Percentiles rank a stretch among this genome's conserved stretches.
Conservation (phyloP, 1,140 invertebrate genomes). For the Aphidius ervi region DNA sequence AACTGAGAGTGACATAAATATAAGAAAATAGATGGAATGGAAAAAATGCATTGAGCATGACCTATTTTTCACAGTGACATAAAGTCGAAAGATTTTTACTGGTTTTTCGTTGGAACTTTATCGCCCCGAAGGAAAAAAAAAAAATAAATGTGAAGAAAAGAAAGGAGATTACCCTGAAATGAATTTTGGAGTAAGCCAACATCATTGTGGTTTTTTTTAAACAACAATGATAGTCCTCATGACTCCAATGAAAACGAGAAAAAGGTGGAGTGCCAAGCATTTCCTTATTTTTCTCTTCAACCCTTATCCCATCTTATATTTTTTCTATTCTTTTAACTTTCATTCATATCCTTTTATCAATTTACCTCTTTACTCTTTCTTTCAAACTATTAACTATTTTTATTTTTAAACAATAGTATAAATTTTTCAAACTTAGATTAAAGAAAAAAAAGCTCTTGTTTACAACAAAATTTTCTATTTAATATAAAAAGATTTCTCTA, state of each 20-base stretch:
- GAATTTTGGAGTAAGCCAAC: slow-evolving; percentile 10
- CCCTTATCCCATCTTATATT: not conserved
- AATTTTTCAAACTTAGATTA: too few species aligned
- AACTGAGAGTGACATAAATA: too few species aligned
- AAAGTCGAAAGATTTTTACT: too few species aligned
- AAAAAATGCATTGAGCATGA: too few species aligned
- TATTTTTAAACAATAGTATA: too few species aligned
- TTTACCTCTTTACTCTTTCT: not conserved
- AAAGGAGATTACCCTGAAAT: slow-evolving; percentile 14
- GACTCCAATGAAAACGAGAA: slow-evolving; percentile 15
- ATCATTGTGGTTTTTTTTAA: not conserved
- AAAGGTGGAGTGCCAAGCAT: slow-evolving; percentile 12
- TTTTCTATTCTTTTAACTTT: not conserved
- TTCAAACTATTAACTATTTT: too few species aligned
- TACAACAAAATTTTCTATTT: too few species aligned
- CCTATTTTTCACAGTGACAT: too few species aligned
- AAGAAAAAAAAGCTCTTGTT: too few species aligned
- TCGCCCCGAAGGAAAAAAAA: not conserved
- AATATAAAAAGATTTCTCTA: too few species aligned
- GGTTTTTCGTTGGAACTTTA: too few species aligned
- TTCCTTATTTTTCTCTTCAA: slow-evolving; percentile 5
- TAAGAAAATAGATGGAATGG: too few species aligned
- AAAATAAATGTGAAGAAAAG: not conserved
- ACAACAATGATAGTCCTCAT: not conserved
- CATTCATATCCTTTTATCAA: not conserved